Evolutionary conservation across 2,113 vertebrate genomes (phyloP).

Genomic region (Dromas ardeola): DNA sequence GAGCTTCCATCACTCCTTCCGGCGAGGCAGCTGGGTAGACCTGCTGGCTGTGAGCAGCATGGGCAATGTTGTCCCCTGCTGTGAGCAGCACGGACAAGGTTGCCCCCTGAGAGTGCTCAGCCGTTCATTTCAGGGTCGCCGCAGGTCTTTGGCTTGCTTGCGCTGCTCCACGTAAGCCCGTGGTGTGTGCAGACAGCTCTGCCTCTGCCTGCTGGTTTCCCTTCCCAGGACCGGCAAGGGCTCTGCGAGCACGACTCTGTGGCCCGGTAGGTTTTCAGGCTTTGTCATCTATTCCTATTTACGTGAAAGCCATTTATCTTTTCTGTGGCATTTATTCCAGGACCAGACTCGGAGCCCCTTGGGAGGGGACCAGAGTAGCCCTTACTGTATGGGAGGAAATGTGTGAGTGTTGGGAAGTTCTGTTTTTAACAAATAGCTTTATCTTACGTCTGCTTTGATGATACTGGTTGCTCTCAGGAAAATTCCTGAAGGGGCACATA

Average conservation of each 20-base stretch:
- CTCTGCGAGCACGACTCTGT: neutral
- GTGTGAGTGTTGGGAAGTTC: neutral
- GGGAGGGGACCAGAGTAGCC: neutral
- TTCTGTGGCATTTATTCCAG: neutral
- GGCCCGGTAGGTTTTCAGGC: neutral
- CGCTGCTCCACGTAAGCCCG: fast-evolving
- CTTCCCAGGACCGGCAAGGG: neutral
- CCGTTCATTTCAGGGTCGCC: fast-evolving
- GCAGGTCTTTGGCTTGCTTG: neutral
- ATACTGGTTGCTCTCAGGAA: neutral
- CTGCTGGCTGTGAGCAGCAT: neutral
- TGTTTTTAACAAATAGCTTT: conserved; percentile 32
- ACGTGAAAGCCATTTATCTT: neutral
- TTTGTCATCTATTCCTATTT: conserved; percentile 4
- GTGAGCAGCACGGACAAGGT: neutral
- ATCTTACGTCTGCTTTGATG: neutral
- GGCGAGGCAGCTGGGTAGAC: neutral
- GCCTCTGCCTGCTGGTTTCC: neutral
- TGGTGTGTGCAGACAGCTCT: neutral
- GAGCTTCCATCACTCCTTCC: neutral
- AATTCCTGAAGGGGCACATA: neutral
- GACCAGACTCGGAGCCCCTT: neutral
- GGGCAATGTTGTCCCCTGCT: neutral
- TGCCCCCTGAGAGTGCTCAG: neutral
- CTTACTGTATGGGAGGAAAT: conserved; percentile 28